Base-by-base conservation (phyloP, 2,113 vertebrate species). In the Zapornia atra region DNA sequence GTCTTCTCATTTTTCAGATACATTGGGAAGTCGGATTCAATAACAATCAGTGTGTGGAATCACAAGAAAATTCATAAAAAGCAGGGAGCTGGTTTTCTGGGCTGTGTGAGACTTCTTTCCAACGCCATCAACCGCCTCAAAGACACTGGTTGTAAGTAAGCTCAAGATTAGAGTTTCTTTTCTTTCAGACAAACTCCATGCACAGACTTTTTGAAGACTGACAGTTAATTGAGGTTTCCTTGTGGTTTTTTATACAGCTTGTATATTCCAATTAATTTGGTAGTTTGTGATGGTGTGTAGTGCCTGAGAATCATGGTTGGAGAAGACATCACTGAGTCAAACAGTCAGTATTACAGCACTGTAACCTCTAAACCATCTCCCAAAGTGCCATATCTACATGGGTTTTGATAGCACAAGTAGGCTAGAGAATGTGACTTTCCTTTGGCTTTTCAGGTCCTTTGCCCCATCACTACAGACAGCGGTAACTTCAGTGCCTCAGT, bases 1-100 rank as follows among this genome's bases (percentile, higher is more conserved):
- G 61, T 92, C 81, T 86, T 63, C 75, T 14, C 73, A 0, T 96
- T 89, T 97, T 97, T 72, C 98, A 99, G 99, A 91, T 99, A 99
- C 77, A 99, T 99, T 63, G 99, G 99, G 71, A 99, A 99, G 92
- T 99, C 99, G 0, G 99, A 99, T 96, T 99, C 99, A 33, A 99
- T 99, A 98, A 99, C 99, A 1, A 99, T 99, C 98, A 99, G 99
- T 3, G 99, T 99, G 63, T 99, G 99, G 99, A 99, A 99, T 97
- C 99, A 99, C 97, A 99, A 99, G 98, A 99, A 99, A 98, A 99
- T 99, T 84, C 99, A 99, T 98, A 99, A 99, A 98, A 99, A 99
- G 96, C 99, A 99, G 97, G 99, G 99, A 71, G 99, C 99, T 36
- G 99, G 99, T 25, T 99, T 99, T 98, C 98, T 99, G 95, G 99